Evolutionary conservation across 2,797 vertebrate genomes (phyloP).

Genomic region (Ctenosaura bakeri): DNA sequence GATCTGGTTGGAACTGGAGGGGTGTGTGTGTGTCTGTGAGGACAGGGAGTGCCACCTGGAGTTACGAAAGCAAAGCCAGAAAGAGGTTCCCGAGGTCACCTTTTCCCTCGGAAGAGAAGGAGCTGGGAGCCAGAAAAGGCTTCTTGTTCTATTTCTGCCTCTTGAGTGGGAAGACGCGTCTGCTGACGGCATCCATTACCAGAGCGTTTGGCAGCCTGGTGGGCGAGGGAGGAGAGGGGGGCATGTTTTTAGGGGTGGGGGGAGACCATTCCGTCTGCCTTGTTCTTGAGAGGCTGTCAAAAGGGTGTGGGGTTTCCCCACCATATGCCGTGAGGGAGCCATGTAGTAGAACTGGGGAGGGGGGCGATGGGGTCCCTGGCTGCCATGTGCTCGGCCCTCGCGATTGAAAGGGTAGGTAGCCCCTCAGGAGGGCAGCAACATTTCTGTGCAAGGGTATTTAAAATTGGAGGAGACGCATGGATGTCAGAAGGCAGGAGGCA

Average conservation of each 20-base stretch:
- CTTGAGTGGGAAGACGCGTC: not conserved
- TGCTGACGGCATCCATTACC: not conserved
- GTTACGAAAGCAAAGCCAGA: not conserved
- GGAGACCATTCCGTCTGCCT: no score
- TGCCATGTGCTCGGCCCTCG: not conserved
- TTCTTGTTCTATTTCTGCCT: constrained; percentile 19
- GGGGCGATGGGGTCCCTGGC: not conserved
- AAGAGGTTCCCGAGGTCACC: not conserved
- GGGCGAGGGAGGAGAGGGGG: not conserved
- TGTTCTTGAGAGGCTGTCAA: not conserved
- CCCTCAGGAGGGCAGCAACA: no score
- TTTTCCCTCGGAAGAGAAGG: not conserved
- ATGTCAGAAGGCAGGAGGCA: no score
- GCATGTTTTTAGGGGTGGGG: not conserved
- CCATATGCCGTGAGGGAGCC: not conserved
- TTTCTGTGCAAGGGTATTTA: not conserved
- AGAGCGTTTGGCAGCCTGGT: not conserved
- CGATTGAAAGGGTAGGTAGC: no score
- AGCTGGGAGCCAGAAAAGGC: not conserved
- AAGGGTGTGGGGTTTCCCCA: not conserved
- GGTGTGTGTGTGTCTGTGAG: not conserved
- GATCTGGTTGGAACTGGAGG: not conserved
- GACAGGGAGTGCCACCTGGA: no score
- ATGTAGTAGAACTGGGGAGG: not conserved
- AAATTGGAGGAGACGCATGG: not conserved